Evolutionary conservation across 2,113 vertebrate species (phyloP).

Genomic region (Coregonus clupeaformis): DNA sequence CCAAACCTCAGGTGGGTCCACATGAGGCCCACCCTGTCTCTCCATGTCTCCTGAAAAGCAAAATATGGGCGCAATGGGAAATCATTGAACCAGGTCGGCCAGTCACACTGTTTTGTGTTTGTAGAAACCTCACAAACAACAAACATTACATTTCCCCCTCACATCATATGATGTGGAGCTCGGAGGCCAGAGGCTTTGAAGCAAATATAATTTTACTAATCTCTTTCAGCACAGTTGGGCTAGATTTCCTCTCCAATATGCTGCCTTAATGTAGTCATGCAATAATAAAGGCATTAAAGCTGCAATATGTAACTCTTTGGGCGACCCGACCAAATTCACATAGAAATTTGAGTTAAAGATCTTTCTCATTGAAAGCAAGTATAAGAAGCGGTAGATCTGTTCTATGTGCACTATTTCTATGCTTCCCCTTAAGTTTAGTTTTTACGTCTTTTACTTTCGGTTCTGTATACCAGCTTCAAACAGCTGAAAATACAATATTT

Average conservation of each 20-base stretch:
- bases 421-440: too few relatives aligned
- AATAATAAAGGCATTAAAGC: background rate
- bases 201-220: slow-evolving; percentile 14
- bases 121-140: slow-evolving; percentile 24
- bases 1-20: slow-evolving; percentile 64
- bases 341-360: too few relatives aligned
- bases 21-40: slow-evolving; percentile 55
- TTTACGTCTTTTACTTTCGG: too few relatives aligned
- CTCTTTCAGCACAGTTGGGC: slow-evolving; percentile 18
- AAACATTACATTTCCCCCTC: slow-evolving; percentile 29
- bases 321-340: too few relatives aligned
- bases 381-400: too few relatives aligned
- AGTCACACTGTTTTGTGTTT: slow-evolving; percentile 40
- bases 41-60: slow-evolving; percentile 43
- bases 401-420: too few relatives aligned
- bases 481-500: too few relatives aligned
- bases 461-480: too few relatives aligned
- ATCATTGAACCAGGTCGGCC: slow-evolving; percentile 22
- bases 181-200: slow-evolving; percentile 2
- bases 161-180: slow-evolving; percentile 13
- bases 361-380: too few relatives aligned
- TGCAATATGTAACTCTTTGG: background rate
- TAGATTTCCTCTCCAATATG: background rate
- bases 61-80: slow-evolving; percentile 48
- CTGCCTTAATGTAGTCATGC: slow-evolving; percentile 4